Percentiles rank a stretch among this genome's conserved stretches.
Evolutionary conservation across 2,113 vertebrate genomes (phyloP).

Genomic region (Entelurus aequoreus): DNA sequence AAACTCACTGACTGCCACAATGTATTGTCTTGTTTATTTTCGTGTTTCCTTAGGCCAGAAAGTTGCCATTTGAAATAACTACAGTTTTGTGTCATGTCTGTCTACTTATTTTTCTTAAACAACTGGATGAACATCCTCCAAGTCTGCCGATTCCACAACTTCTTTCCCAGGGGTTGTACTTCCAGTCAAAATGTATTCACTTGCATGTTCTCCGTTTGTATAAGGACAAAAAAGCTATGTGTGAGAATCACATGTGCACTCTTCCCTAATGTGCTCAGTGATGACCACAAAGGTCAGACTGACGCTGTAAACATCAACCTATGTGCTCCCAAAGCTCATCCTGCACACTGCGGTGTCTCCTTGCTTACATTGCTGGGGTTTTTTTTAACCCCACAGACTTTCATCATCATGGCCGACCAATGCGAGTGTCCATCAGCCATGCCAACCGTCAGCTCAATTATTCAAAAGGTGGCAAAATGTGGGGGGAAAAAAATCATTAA

Average conservation of each 20-base stretch:
- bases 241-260: conserved; percentile 1
- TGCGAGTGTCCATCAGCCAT: conserved; percentile 32
- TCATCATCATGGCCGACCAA: conserved; percentile 20
- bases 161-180: too few relatives aligned
- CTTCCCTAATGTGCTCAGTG: neutral
- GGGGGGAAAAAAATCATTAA: conserved; percentile 47
- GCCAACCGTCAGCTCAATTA: conserved; percentile 33
- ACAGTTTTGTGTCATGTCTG: too few relatives aligned
- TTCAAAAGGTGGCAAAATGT: conserved; percentile 22
- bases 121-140: too few relatives aligned
- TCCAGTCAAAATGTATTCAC: too few relatives aligned
- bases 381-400: neutral
- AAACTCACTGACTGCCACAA: too few relatives aligned
- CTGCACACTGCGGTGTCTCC: neutral
- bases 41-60: too few relatives aligned
- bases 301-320: conserved; percentile 29
- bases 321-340: conserved; percentile 12
- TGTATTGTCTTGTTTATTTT: too few relatives aligned
- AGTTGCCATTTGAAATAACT: too few relatives aligned
- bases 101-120: too few relatives aligned
- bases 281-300: conserved; percentile 39
- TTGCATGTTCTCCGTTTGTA: too few relatives aligned
- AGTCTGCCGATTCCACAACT: too few relatives aligned
- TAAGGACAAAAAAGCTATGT: neutral
- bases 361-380: conserved; percentile 3